Conservation (phyloP, 2,888 invertebrate genomes). For the Drosophila siamana region DNA sequence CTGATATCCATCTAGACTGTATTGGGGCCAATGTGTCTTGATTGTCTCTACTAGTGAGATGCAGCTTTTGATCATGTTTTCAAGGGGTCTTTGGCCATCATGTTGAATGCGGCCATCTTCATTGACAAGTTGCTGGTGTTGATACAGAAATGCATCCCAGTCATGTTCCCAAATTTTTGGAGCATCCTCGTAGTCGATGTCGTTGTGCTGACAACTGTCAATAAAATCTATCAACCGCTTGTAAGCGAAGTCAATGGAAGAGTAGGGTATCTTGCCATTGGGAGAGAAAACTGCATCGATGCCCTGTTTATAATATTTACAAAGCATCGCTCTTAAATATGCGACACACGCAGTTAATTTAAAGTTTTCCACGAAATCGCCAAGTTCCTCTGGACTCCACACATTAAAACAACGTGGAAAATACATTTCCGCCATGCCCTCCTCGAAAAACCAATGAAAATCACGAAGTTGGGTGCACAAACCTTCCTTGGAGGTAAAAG, state of each 20-base stretch:
- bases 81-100: conserved; percentile 77
- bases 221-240: conserved; percentile 92
- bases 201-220: conserved; percentile 90
- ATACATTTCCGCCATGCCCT: conserved; percentile 91
- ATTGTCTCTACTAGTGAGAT: conserved; percentile 89
- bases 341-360: conserved; percentile 95
- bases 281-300: conserved; percentile 87
- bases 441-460: conserved; percentile 94
- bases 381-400: conserved; percentile 92
- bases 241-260: conserved; percentile 92
- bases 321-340: conserved; percentile 91
- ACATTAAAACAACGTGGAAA: conserved; percentile 96
- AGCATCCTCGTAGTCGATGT: conserved; percentile 88
- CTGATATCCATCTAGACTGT: conserved; percentile 92
- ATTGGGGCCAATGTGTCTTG: conserved; percentile 91
- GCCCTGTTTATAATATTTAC: conserved; percentile 87
- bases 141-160: conserved; percentile 94
- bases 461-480: conserved; percentile 91
- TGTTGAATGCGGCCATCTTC: conserved; percentile 87
- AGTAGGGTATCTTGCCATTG: conserved; percentile 90
- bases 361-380: conserved; percentile 94
- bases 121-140: conserved; percentile 90
- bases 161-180: conserved; percentile 92
- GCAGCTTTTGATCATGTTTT: conserved; percentile 85
- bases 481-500: conserved; percentile 97